Evolutionary conservation across 2,797 vertebrate species (phyloP), one percentile per base, ranked within the genome.

Genomic region (Esox lucius): DNA sequence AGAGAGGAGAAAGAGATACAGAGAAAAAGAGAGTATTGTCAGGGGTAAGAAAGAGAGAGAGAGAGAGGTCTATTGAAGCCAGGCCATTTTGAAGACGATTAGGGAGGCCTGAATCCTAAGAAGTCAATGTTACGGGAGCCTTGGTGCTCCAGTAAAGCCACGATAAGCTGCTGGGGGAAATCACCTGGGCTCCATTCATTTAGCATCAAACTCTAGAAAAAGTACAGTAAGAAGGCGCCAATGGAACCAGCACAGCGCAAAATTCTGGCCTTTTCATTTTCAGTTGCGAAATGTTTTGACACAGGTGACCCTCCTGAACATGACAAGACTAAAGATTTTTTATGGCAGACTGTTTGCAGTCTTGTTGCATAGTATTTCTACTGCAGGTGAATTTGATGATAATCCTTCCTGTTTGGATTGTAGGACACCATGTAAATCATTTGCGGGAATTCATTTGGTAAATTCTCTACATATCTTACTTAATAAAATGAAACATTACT

Each of bases 11-110:
- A 19, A 17, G 51, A 19, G 51, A 53, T 15, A 1, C 19, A 53
- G 35, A 35, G 31, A 70, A 46, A 68, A 7, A 68, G 35, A 22
- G 19, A 8, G 12, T n/a, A 19, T n/a, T 46, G 70, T 22, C 49
- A 9, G 9, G 53, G 46, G 70, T 9, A 17, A 61, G n/a, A 15
- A 8, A 28, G 19, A 11, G 31, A 31, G 53, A 3, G 53, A 3
- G 71, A 62, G 33, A 68, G 31, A 62, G 53, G 22, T 46, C 51
- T 26, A 33, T 68, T 51, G 62, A 73, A 51, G 42, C 72, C 28
- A 17, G 72, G 62, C 24, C 26, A 24, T 59, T 73, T 67, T 73
- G 72, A 73, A 66, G 42, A 33, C 72, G 28, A 33, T 48, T 61
- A 19, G 72, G 72, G 39, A 39, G 73, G 42, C 26, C 15, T 12